Percentiles rank a stretch among this genome's conserved stretches.
phyloP scores from a whole-genome alignment of 2,113 vertebrate species.

The Channa maculata region DNA sequence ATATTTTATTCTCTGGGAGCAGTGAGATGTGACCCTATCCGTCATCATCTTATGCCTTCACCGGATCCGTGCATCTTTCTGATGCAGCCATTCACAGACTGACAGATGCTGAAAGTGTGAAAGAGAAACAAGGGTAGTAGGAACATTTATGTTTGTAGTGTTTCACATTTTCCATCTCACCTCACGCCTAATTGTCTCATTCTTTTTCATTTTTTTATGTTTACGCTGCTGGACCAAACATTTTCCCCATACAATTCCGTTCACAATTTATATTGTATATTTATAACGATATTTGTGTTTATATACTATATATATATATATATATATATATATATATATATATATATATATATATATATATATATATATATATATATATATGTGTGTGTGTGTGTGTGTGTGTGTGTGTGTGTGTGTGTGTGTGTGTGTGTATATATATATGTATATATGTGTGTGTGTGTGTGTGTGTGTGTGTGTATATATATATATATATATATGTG shows the following conservation, averaged over 20 bases:
- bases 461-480: too few relatives aligned
- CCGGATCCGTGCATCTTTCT: constrained; percentile 7
- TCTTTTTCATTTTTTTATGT: constrained; percentile 17
- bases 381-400: too few relatives aligned
- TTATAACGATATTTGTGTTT: constrained; percentile 31
- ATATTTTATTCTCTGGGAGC: constrained; percentile 20
- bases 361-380: too few relatives aligned
- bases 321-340: too few relatives aligned
- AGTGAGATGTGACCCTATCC: constrained; percentile 34
- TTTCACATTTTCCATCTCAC: constrained; percentile 35
- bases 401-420: too few relatives aligned
- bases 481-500: too few relatives aligned
- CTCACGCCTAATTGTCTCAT: constrained; percentile 29
- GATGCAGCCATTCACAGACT: constrained; percentile 36
- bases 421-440: too few relatives aligned
- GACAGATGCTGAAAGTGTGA: constrained; percentile 41
- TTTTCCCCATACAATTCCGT: constrained; percentile 25
- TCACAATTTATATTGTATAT: too few relatives aligned
- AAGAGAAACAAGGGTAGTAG: constrained; percentile 12
- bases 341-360: too few relatives aligned
- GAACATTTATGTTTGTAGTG: constrained; percentile 40
- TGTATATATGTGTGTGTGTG: too few relatives aligned
- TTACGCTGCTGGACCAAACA: constrained; percentile 28
- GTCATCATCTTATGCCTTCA: constrained; percentile 36
- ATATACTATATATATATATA: background rate